Evolutionary conservation across 30 jellyfish, hydroid and myxozoan genomes (phyloP).

Genomic region (Hydractinia echinata): DNA sequence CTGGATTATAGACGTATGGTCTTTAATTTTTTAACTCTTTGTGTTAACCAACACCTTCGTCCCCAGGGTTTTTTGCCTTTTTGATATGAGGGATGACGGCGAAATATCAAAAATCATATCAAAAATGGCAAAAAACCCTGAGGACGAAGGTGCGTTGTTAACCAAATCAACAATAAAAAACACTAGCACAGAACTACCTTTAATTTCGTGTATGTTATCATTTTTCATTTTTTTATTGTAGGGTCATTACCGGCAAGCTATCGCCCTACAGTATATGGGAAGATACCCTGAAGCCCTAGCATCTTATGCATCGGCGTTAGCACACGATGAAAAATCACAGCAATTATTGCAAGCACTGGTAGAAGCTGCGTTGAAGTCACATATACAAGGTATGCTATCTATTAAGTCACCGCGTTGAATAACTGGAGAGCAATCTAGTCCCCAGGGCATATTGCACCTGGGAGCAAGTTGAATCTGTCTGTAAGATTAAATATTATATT

Average conservation of each 20-base stretch:
- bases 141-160: too few relatives aligned
- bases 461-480: neutral
- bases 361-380: conserved; percentile 90
- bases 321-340: conserved; percentile 72
- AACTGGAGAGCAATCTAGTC: neutral
- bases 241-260: conserved; percentile 97
- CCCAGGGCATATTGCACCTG: neutral
- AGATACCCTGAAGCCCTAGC: conserved; percentile 94
- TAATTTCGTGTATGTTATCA: neutral
- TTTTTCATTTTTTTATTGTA: conserved; percentile 17
- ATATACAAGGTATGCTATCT: conserved; percentile 33
- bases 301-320: conserved; percentile 94
- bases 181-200: neutral
- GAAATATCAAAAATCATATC: too few relatives aligned
- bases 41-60: too few relatives aligned
- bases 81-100: too few relatives aligned
- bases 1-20: too few relatives aligned
- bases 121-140: too few relatives aligned
- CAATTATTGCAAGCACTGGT: conserved; percentile 82
- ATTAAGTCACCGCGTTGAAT: neutral
- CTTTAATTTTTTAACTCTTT: too few relatives aligned
- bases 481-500: too few relatives aligned
- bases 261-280: conserved; percentile 91
- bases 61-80: too few relatives aligned
- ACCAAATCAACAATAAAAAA: conserved; percentile 76